A percentile compares a stretch with the other conserved stretches of the same genome.
Conservation (phyloP, 2,113 vertebrate genomes). For the Lophochroa leadbeateri region DNA sequence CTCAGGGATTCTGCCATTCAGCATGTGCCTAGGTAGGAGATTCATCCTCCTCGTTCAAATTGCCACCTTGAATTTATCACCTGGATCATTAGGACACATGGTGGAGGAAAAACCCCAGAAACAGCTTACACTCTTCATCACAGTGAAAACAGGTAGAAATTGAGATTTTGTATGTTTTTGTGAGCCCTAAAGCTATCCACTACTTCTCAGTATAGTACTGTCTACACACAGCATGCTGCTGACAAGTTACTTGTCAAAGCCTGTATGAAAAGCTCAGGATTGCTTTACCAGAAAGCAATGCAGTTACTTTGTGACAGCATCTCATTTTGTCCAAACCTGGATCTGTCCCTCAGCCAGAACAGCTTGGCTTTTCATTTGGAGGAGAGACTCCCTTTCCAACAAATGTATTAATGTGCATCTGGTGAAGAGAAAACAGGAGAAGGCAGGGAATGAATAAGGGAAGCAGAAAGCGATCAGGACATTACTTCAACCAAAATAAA, state of each 20-base stretch:
- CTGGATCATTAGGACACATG: neutral
- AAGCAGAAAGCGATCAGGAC: neutral
- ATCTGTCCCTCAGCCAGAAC: neutral
- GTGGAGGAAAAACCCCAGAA: neutral
- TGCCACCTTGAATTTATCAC: neutral
- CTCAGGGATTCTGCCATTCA: neutral
- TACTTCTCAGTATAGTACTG: neutral
- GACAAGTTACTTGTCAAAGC: neutral
- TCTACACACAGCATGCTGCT: neutral
- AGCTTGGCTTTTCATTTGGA: neutral
- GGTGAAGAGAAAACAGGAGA: neutral
- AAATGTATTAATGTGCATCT: neutral
- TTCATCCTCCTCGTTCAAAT: neutral
- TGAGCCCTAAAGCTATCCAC: neutral
- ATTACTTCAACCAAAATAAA: neutral
- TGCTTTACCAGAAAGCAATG: neutral
- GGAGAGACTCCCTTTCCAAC: neutral
- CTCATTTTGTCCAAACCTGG: neutral
- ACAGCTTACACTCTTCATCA: neutral
- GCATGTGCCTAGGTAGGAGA: neutral
- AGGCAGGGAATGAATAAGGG: neutral
- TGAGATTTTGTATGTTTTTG: neutral
- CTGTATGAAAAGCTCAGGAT: neutral
- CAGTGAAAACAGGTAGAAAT: neutral
- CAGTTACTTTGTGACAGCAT: neutral